Base-by-base conservation (phyloP, 2,888 invertebrate species). In the Podotricha telesiphe region DNA sequence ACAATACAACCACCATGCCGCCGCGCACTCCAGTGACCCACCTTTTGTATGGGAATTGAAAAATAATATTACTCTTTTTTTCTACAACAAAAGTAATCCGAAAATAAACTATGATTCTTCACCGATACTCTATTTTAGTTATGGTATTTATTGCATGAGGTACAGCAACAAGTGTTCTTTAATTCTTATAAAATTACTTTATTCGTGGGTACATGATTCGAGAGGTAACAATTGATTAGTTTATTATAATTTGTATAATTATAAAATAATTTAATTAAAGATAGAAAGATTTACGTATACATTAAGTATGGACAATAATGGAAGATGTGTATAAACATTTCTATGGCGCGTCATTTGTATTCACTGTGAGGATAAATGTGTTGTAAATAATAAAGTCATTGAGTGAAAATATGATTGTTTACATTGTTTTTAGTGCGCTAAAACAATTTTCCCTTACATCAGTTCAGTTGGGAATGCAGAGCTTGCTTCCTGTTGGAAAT, bases 1-100 rank as follows among this genome's bases (percentile, higher is more conserved):
- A 92, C 92, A 92, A 93, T 93, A 92, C 92, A 91, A 90, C 91
- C 92, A 93, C 92, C 92, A 92, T 92, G 88, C 84, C 86, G 88
- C 85, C 86, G 88, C 89, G 81, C 86, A 81, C 86, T n/a, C n/a
- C n/a, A n/a, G n/a, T 87, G 89, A 86, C 91, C n/a, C 92, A 91
- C 92, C 92, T 92, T n/a, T 93, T 93, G 92, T 91, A 89, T 91
- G 89, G 85, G 91, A 92, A 93, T 93, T 89, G 92, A 92, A 93
- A 92, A 93, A 93, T 92, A 93, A 92, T 91, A 93, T 92, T 91
- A 90, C 89, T 86, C 86, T 89, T 89, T 88, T n/a, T 88, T 89
- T 86, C 83, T 83, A 81, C 83, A 80, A 84, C 68, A 84, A 86
- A 85, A 85, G 80, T 87, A 88, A 88, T 89, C 88, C 86, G 79